These are phyloP conservation scores for Poecilia gillii DNA, from an alignment of 2,797 vertebrate genomes.

Conservation along the genomic window DNA sequence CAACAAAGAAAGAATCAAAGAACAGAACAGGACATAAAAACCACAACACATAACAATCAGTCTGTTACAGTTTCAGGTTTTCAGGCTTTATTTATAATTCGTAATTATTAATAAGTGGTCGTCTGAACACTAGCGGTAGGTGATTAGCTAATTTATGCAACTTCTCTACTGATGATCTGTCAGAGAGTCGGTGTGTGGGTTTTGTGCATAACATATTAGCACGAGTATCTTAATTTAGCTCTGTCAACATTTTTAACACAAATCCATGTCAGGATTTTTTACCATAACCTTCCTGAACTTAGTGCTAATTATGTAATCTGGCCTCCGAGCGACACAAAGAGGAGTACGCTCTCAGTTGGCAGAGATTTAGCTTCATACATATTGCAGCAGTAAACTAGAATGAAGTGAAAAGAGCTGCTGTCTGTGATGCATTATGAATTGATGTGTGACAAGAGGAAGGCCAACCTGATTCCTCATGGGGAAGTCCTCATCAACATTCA, in stretches of 20 bases:
- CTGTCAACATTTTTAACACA: background rate
- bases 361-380: constrained; percentile 3
- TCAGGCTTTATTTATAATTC: too few species aligned
- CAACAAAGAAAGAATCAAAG: too few species aligned
- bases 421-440: constrained; percentile 15
- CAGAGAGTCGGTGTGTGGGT: too few species aligned
- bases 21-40: too few species aligned
- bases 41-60: too few species aligned
- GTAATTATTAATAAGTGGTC: too few species aligned
- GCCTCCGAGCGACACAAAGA: background rate
- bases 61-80: too few species aligned
- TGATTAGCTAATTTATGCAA: too few species aligned
- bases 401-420: constrained; percentile 9
- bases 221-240: background rate
- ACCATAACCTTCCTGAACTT: background rate
- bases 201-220: background rate
- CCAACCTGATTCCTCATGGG: constrained; percentile 28
- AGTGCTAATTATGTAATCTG: background rate
- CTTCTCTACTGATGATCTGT: background rate
- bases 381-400: background rate
- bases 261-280: background rate
- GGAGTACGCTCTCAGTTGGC: background rate
- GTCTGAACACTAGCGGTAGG: too few species aligned
- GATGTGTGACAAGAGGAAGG: constrained; percentile 29
- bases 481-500: constrained; percentile 63